Percentiles rank a stretch among this genome's conserved stretches.
These are phyloP conservation scores for Myotis yumanensis DNA, from an alignment of 2,113 vertebrate species.

Conservation along the genomic window DNA sequence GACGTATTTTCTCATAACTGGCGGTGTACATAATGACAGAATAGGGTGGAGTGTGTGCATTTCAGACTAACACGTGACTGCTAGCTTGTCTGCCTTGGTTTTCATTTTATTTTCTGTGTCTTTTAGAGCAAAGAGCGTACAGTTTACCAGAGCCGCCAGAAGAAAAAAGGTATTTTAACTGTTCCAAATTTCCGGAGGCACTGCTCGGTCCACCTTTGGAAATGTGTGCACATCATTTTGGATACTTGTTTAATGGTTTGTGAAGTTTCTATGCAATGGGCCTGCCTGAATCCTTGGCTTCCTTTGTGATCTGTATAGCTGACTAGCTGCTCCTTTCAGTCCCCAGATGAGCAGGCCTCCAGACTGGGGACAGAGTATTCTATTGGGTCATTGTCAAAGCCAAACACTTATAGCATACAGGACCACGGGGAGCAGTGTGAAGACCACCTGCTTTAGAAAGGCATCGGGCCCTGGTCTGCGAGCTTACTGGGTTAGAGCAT, in stretches of 20 bases:
- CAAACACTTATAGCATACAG: background rate
- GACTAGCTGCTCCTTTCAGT: background rate
- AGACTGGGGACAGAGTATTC: background rate
- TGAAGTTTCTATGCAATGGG: background rate
- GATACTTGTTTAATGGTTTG: background rate
- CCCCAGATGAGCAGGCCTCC: background rate
- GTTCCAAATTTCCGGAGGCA: background rate
- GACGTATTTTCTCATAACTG: background rate
- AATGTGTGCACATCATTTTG: background rate
- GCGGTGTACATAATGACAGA: background rate
- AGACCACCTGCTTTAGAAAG: background rate
- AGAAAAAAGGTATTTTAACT: constrained; percentile 90
- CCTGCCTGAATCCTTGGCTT: background rate
- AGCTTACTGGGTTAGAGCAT: background rate
- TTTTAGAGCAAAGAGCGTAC: constrained; percentile 88
- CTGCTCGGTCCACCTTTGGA: background rate
- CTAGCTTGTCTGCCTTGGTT: background rate
- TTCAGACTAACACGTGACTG: background rate
- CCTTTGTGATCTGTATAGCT: background rate
- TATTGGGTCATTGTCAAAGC: background rate
- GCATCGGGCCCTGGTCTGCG: too few species aligned
- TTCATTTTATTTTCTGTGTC: constrained; percentile 73
- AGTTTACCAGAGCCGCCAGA: constrained; percentile 85
- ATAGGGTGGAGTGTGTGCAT: background rate
- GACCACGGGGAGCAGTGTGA: background rate